Evolutionary conservation across 1,140 invertebrate genomes (phyloP).

Genomic region (Bombyx mandarina): DNA sequence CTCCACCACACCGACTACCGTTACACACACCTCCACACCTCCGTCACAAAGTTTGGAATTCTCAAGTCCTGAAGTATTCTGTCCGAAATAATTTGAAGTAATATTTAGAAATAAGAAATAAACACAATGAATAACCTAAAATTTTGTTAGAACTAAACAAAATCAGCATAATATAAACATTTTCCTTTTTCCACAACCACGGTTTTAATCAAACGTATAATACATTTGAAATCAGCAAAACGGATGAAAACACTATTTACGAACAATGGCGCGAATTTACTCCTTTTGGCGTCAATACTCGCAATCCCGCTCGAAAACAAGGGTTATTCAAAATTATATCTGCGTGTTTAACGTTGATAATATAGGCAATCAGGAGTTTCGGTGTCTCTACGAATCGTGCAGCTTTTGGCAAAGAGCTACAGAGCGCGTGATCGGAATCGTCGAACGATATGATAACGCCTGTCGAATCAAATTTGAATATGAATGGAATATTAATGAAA

Average conservation of each 20-base stretch:
- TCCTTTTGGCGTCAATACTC: slow-evolving; percentile 6
- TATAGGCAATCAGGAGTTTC: slow-evolving; percentile 41
- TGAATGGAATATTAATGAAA: slow-evolving; percentile 41
- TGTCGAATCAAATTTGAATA: slow-evolving; percentile 39
- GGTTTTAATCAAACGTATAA: neutral
- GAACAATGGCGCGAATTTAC: slow-evolving; percentile 3
- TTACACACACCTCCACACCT: too few relatives aligned
- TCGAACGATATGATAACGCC: slow-evolving; percentile 24
- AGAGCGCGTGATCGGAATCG: slow-evolving; percentile 34
- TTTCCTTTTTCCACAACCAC: neutral
- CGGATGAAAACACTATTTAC: slow-evolving; percentile 6
- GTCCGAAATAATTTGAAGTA: neutral
- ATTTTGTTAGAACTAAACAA: too few relatives aligned
- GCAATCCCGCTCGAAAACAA: slow-evolving; percentile 13
- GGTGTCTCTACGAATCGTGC: slow-evolving; percentile 27
- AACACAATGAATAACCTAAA: too few relatives aligned
- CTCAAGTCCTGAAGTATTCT: neutral
- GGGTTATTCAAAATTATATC: slow-evolving; percentile 19
- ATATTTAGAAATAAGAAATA: neutral
- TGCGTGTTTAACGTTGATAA: slow-evolving; percentile 31
- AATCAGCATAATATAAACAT: neutral
- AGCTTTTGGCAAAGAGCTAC: slow-evolving; percentile 25
- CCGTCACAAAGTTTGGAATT: too few relatives aligned
- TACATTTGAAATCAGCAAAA: slow-evolving; percentile 1
- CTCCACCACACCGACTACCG: too few relatives aligned